Base-by-base conservation (phyloP, 2,113 vertebrate species). In the Periophthalmus modestus region DNA sequence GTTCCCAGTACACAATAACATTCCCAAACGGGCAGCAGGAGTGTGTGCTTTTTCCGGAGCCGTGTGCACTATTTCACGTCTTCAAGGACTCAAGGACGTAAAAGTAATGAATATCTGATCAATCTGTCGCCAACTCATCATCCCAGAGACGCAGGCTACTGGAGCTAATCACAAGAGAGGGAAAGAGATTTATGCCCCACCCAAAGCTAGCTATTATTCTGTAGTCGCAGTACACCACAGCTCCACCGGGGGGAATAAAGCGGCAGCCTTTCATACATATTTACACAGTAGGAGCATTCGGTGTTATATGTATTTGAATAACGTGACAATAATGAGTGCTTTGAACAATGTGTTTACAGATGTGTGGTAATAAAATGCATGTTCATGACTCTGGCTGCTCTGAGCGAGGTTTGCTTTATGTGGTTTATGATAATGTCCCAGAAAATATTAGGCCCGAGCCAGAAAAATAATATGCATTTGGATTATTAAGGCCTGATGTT, bases 41-140 rank as follows among this genome's bases (percentile, higher is more conserved):
- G 57, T 24, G 68, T 72, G 78, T 78, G 66, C 52, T 66, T 21
- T 16, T 47, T 71, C 28, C 67, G 67, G 54, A 74, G 68, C n/a
- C 70, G 47, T 57, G 50, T 34, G 54, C 14, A 3, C 52, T 63
- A 63, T 72, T 72, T 73, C 33, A 58, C 57, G 39, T 71, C 69
- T 73, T 50, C 47, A 59, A 75, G 16, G 61, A 73, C 52, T 66
- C 46, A 76, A 63, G 65, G 68, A 72, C 63, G 59, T 4, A n/a
- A 71, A 79, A 79, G 69, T n/a, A 74, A 78, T 57, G 47, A 66
- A 46, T 72, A 75, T 71, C 39, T 15, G 3, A 78, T 74, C 67
- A 76, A 43, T 69, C 59, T 66, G 67, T 71, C 68, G 14, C 12
- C 47, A 58, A 69, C 33, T 55, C 16, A 69, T 71, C 19, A 36